Percentiles rank a stretch among this genome's conserved stretches.
Evolutionary conservation across 2,888 invertebrate species (phyloP).

Genomic region (Ferrisia virgata): DNA sequence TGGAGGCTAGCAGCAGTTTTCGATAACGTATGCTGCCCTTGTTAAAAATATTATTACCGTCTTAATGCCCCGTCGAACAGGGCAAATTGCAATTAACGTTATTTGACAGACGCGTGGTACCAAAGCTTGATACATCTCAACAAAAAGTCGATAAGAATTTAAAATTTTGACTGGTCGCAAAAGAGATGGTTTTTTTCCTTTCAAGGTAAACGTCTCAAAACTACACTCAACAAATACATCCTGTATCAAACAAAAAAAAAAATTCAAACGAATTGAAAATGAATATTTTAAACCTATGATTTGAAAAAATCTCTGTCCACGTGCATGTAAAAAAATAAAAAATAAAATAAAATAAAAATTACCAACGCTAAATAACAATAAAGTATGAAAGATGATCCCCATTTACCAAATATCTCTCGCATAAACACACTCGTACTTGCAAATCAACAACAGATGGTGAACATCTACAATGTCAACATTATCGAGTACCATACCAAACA

Average conservation of each 20-base stretch:
- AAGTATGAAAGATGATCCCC: too few relatives aligned
- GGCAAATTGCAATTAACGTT: conserved; percentile 28
- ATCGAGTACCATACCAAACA: neutral
- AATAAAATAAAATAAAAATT: too few relatives aligned
- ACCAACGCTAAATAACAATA: too few relatives aligned
- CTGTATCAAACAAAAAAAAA: neutral
- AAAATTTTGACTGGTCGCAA: neutral
- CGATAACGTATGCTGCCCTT: conserved; percentile 18
- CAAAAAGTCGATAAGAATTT: neutral
- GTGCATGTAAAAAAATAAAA: neutral
- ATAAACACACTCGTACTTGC: neutral
- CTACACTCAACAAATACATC: too few relatives aligned
- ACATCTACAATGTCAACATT: conserved; percentile 23
- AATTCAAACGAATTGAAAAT: neutral
- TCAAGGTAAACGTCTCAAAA: neutral
- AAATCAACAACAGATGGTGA: conserved; percentile 25
- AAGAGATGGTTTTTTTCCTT: neutral
- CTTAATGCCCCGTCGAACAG: conserved; percentile 26
- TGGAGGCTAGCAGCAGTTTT: conserved; percentile 16
- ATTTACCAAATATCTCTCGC: neutral
- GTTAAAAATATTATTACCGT: conserved; percentile 20
- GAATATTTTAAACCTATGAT: too few relatives aligned
- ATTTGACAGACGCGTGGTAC: conserved; percentile 19
- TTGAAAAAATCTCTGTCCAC: too few relatives aligned
- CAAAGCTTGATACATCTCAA: neutral